phyloP scores from a whole-genome alignment of 2,113 vertebrate species.

The Pitta sordida region DNA sequence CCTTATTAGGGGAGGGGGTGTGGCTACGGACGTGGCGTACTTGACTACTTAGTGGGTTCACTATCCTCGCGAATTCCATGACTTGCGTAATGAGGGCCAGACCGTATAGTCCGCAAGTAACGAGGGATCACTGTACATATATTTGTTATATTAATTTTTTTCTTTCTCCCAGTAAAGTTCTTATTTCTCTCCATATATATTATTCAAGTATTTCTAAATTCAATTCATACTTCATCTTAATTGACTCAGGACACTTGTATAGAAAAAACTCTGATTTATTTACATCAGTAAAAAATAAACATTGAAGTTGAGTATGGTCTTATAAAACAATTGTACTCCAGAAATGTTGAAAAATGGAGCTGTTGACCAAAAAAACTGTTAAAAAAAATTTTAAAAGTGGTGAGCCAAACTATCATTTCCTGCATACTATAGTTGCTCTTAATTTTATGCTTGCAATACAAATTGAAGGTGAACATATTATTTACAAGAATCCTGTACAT shows the following conservation, averaged over 20 bases:
- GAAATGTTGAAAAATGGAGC: not conserved
- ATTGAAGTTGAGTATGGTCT: not conserved
- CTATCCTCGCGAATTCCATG: no score
- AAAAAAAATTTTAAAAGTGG: not conserved
- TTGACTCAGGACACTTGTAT: no score
- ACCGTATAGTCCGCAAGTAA: no score
- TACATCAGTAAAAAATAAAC: slow-evolving; percentile 21
- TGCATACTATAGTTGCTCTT: not conserved
- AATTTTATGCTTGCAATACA: not conserved
- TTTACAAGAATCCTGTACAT: not conserved
- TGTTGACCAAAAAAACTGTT: not conserved
- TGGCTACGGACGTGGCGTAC: no score
- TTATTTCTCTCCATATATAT: no score
- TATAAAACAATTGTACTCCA: slow-evolving; percentile 8
- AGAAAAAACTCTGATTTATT: slow-evolving; percentile 42
- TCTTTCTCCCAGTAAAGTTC: no score
- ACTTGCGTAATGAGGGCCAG: no score
- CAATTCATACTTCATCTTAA: not conserved
- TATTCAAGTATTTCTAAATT: no score
- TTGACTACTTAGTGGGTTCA: no score
- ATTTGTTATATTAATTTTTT: no score
- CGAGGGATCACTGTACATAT: no score
- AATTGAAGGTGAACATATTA: not conserved
- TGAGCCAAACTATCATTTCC: not conserved
- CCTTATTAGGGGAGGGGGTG: no score